Evolutionary conservation across 2,113 vertebrate genomes (phyloP), one percentile per base, ranked within the genome.

Genomic region (Eolophus roseicapilla): DNA sequence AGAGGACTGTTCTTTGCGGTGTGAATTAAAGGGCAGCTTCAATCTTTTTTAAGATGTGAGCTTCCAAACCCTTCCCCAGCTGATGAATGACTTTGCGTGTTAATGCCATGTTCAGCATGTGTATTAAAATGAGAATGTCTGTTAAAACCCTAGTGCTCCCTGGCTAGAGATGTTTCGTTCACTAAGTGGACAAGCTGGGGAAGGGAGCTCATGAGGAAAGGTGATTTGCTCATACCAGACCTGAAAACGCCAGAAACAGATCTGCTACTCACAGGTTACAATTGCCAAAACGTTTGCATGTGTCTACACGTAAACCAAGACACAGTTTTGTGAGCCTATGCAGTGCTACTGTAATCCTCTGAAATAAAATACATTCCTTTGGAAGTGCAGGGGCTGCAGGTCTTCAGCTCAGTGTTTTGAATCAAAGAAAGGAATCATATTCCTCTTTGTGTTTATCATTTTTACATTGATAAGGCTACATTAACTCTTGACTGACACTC

Each of bases 271-370:
- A 13, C 50, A 19, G 86, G 53, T 92, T 80, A 43, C 76, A 62
- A 31, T 16, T 75, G 49, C 65, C 4, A 2, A 73, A 80, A 62
- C 69, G 33, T 78, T 62, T 90, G 59, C 55, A 24, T 65, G 50
- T 31, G 59, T 63, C 64, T 93, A 11, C 25, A 67, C 55, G 49
- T 11, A 82, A 86, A 59, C 46, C 20, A 16, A 68, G 80, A 50
- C 44, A 59, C 60, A 50, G 10, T 89, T 88, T 46, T 33, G 46
- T 86, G 85, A 67, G 43, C 46, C 52, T 76, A 57, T 80, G 31
- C 81, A 90, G 46, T 25, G 44, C 83, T 89, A 10, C 82, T 82
- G 50, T 90, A n/a, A 76, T 64, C 24, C 63, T 91, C 69, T 23
- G 47, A 87, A 84, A 93, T 57, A 90, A 78, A 90, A 88, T 49